Evolutionary conservation across 2,113 vertebrate genomes (phyloP).

Genomic region (Copsychus sechellarum): DNA sequence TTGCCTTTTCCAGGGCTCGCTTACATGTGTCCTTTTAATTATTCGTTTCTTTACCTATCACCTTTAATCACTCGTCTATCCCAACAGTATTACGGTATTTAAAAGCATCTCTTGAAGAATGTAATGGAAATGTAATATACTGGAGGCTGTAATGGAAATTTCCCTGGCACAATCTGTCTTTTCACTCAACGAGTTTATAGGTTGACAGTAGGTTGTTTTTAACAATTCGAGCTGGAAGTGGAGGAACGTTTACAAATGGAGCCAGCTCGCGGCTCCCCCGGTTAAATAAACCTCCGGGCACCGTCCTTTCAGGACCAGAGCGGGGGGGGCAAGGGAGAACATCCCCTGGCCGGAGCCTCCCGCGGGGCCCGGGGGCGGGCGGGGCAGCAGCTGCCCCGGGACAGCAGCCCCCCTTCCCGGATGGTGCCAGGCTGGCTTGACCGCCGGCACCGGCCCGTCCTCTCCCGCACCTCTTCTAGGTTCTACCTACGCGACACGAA

Average conservation of each 20-base stretch:
- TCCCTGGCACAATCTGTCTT: constrained; percentile 55
- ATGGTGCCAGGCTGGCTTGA: not conserved
- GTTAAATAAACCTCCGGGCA: not conserved
- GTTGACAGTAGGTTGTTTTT: constrained; percentile 56
- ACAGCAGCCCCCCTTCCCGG: too few relatives aligned
- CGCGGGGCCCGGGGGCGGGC: not conserved
- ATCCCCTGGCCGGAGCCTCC: not conserved
- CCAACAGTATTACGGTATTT: constrained; percentile 43
- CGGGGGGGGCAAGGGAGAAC: too few relatives aligned
- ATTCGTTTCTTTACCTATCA: constrained; percentile 43
- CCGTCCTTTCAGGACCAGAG: not conserved
- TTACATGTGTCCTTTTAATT: constrained; percentile 49
- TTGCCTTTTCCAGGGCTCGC: not conserved
- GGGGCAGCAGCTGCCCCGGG: not conserved
- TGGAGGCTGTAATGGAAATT: constrained; percentile 61
- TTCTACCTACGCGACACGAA: not conserved
- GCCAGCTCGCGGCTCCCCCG: not conserved
- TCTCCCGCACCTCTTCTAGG: not conserved
- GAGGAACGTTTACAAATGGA: constrained; percentile 31
- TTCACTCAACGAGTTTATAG: constrained; percentile 54
- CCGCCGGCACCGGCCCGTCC: accelerated
- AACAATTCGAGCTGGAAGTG: constrained; percentile 47
- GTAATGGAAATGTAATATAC: constrained; percentile 56
- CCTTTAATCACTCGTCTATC: constrained; percentile 48
- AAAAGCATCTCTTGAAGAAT: constrained; percentile 61